These are phyloP conservation scores for Bactericera cockerelli DNA, from an alignment of 1,140 invertebrate species.

Conservation along the genomic window DNA sequence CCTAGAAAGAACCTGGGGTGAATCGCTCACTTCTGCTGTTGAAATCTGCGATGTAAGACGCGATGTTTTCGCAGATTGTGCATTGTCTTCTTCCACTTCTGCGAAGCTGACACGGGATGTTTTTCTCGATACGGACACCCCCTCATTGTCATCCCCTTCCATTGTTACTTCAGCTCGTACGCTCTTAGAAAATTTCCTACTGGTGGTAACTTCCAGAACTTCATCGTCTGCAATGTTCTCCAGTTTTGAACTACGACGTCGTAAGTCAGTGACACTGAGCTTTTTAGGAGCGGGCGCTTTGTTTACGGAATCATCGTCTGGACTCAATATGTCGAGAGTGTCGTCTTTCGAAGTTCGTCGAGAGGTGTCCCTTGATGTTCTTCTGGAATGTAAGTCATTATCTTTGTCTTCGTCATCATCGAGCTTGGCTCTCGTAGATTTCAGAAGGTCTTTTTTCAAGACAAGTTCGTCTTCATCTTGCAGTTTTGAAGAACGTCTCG, in stretches of 20 bases:
- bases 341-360: conserved; percentile 12
- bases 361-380: conserved; percentile 17
- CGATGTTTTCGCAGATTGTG: background rate
- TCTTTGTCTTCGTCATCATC: background rate
- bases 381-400: conserved; percentile 13
- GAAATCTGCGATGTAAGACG: conserved; percentile 6
- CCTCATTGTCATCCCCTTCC: background rate
- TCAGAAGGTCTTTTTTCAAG: conserved; percentile 12
- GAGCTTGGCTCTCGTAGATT: background rate
- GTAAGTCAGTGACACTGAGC: background rate
- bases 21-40: background rate
- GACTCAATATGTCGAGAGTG: background rate
- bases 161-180: background rate
- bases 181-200: background rate
- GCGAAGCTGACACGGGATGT: background rate
- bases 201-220: background rate
- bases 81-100: background rate
- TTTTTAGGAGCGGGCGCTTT: background rate
- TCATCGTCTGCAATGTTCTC: background rate
- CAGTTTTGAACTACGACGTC: background rate
- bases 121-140: too few relatives aligned
- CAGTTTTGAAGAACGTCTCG: background rate
- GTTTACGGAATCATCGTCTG: background rate
- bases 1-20: background rate
- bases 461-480: conserved; percentile 8